Evolutionary conservation across 1,140 invertebrate species (phyloP).

Genomic region (Melanaphis sacchari): DNA sequence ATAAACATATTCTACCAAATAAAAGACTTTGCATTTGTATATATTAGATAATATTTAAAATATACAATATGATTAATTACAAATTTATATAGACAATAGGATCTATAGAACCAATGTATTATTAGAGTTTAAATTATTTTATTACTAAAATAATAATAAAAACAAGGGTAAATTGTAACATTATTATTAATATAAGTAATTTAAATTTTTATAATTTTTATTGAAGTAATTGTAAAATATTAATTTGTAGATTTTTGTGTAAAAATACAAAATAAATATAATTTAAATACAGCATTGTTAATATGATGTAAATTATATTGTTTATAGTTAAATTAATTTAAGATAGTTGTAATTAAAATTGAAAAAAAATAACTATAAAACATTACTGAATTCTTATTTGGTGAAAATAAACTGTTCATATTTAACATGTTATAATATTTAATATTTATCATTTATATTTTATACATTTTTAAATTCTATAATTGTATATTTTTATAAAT

Average conservation of each 20-base stretch:
- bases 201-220: not conserved
- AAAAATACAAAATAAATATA: not conserved
- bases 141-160: not conserved
- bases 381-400: not conserved
- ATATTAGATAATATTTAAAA: not conserved
- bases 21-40: conserved; percentile 29
- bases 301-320: not conserved
- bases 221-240: not conserved
- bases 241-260: conserved; percentile 25
- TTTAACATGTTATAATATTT: not conserved
- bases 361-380: not conserved
- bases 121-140: not conserved
- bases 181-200: not conserved
- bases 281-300: not conserved
- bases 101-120: conserved; percentile 1
- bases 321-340: conserved; percentile 3
- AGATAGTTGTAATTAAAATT: not conserved
- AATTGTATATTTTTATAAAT: not conserved
- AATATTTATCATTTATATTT: not conserved
- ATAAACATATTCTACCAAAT: not conserved
- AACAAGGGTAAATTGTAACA: conserved; percentile 1
- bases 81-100: not conserved
- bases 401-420: not conserved
- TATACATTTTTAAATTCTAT: not conserved
- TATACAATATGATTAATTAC: conserved; percentile 1